phyloP scores from a whole-genome alignment of 2,113 vertebrate genomes.

The Bos javanicus region DNA sequence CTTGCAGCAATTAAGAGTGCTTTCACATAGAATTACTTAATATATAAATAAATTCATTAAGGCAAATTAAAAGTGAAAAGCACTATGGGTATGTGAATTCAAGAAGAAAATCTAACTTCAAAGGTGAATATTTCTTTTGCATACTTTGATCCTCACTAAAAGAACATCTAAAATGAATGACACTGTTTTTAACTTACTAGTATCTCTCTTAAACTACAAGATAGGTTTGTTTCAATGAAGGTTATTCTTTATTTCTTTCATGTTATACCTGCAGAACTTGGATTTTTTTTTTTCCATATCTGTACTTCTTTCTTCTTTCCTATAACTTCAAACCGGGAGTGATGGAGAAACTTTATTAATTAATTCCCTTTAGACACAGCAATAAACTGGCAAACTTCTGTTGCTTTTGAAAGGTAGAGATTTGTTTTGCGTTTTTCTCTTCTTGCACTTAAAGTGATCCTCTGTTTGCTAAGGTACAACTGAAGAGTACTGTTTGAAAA shows the following conservation, averaged over 20 bases:
- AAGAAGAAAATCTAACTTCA: slow-evolving; percentile 5
- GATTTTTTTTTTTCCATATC: neutral
- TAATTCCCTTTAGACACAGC: slow-evolving; percentile 49
- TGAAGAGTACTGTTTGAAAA: neutral
- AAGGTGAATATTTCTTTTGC: slow-evolving; percentile 17
- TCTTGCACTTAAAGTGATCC: neutral
- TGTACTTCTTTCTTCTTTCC: neutral
- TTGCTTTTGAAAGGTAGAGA: neutral
- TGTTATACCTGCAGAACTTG: neutral
- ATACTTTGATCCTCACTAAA: slow-evolving; percentile 32
- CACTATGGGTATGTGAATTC: neutral
- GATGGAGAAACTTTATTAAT: slow-evolving; percentile 43
- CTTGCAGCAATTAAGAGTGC: neutral
- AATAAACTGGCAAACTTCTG: neutral
- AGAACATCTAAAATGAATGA: slow-evolving; percentile 46
- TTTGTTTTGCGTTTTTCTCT: neutral
- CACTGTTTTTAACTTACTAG: neutral
- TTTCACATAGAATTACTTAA: neutral
- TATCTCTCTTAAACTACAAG: slow-evolving; percentile 26
- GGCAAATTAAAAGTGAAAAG: slow-evolving; percentile 1
- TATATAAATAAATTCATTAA: slow-evolving; percentile 17
- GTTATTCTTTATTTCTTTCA: slow-evolving; percentile 37
- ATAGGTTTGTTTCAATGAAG: neutral
- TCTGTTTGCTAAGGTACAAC: neutral
- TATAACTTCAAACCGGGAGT: slow-evolving; percentile 38